These are phyloP conservation scores for Tachysurus fulvidraco DNA, from an alignment of 2,113 vertebrate genomes.

Conservation along the genomic window DNA sequence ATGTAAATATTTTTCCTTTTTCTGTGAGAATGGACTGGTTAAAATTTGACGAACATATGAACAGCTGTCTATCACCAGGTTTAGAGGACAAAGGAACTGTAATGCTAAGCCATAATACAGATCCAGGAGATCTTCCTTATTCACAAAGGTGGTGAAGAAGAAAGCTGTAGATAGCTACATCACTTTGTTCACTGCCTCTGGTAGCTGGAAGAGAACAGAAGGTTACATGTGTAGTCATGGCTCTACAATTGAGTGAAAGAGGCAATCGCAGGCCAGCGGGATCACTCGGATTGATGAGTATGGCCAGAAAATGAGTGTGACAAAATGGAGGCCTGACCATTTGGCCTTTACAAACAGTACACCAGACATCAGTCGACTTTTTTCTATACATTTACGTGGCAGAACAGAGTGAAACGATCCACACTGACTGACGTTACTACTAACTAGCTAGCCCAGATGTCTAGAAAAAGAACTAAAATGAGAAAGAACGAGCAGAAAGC, in stretches of 20 bases:
- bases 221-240: background rate
- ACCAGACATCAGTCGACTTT: background rate
- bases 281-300: background rate
- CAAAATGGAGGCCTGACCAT: background rate
- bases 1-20: background rate
- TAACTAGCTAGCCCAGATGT: background rate
- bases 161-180: background rate
- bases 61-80: background rate
- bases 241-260: background rate
- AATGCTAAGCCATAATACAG: background rate
- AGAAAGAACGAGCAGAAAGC: background rate
- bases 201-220: background rate
- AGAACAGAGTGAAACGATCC: background rate
- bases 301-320: background rate
- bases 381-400: background rate
- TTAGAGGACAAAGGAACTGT: background rate
- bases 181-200: background rate
- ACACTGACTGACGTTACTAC: background rate
- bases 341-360: background rate
- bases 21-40: background rate
- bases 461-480: too few relatives aligned
- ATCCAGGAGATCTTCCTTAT: background rate
- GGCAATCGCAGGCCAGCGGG: background rate
- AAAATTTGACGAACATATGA: background rate
- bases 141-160: background rate